Conservation (phyloP, 2,888 invertebrate genomes). For the Drepana falcataria region DNA sequence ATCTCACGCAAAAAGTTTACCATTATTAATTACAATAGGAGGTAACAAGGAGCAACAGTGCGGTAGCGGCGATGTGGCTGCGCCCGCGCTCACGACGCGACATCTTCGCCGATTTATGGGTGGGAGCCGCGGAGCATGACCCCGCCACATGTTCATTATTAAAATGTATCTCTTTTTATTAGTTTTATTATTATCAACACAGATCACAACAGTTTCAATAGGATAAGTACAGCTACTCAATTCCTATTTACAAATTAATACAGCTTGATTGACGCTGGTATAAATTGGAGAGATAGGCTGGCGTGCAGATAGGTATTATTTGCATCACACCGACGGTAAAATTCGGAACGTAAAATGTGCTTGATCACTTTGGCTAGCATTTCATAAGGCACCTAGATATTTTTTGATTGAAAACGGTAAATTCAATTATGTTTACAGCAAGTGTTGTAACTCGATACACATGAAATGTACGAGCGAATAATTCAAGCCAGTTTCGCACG, state of each 20-base stretch:
- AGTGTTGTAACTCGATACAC: slow-evolving; percentile 37
- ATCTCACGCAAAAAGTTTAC: slow-evolving; percentile 23
- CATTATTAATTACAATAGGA: slow-evolving; percentile 50
- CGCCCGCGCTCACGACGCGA: slow-evolving; percentile 51
- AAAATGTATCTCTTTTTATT: slow-evolving; percentile 47
- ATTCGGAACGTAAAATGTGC: slow-evolving; percentile 31
- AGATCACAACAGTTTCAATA: not conserved
- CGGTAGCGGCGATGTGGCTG: slow-evolving; percentile 30
- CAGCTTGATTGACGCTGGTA: slow-evolving; percentile 2
- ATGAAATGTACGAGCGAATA: slow-evolving; percentile 36
- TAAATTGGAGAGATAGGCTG: slow-evolving; percentile 2
- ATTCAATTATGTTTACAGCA: slow-evolving; percentile 41
- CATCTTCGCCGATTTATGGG: slow-evolving; percentile 60
- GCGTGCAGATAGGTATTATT: slow-evolving; percentile 17
- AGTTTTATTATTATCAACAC: slow-evolving; percentile 27
- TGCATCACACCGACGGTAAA: slow-evolving; percentile 29
- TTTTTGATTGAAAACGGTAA: slow-evolving; percentile 49
- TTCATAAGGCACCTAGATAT: slow-evolving; percentile 32
- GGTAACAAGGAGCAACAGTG: slow-evolving; percentile 34
- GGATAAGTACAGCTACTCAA: slow-evolving; percentile 2
- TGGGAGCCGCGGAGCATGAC: slow-evolving; percentile 61
- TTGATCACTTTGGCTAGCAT: slow-evolving; percentile 32
- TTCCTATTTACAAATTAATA: not conserved
- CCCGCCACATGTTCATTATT: slow-evolving; percentile 56
- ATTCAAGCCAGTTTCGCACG: slow-evolving; percentile 52